Evolutionary conservation across 2,113 vertebrate genomes (phyloP), one percentile per base, ranked within the genome.

Genomic region (Aspidoscelis tigris): DNA sequence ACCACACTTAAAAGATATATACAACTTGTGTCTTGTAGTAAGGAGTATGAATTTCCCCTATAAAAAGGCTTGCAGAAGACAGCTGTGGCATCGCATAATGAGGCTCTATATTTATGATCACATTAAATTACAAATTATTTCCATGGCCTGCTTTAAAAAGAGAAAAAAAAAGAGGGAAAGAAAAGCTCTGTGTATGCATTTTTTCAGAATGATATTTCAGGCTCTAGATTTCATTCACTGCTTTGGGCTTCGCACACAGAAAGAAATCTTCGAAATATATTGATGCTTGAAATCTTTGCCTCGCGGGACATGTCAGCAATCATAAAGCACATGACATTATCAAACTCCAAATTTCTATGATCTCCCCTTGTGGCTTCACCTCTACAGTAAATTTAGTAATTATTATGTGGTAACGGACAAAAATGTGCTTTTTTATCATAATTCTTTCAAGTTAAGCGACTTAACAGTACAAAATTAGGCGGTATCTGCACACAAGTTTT

Each of bases 121-220:
- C 53, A 80, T 81, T 89, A 82, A 89, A 78, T 87, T 89, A 90
- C 80, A 86, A 78, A 88, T 91, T 93, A 90, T 93, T 93, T 93
- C 91, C 93, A 89, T 81, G 61, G 87, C 47, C 44, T 85, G 78
- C 75, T 92, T 70, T 53, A 80, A 61, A 61, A 61, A 61, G 14
- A 61, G 18, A 61, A 14, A 61, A 61, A 61, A 61, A 16, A 61
- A 61, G 18, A 14, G 18, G 18, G 58, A 18, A 61, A 61, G 14
- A 61, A 61, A 61, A 93, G 80, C 64, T 89, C 85, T 44, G 84
- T 90, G 70, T 74, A 76, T 85, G 73, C 89, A 89, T 92, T 61
- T 90, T 88, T 93, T 89, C 76, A 77, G 78, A 73, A 89, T 91
- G 88, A 93, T 79, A 86, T 89, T 33, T 86, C 88, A 90, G 89